Evolutionary conservation across 2,888 invertebrate species (phyloP), one percentile per base, ranked within the genome.

Genomic region (Adelognathus sp.): DNA sequence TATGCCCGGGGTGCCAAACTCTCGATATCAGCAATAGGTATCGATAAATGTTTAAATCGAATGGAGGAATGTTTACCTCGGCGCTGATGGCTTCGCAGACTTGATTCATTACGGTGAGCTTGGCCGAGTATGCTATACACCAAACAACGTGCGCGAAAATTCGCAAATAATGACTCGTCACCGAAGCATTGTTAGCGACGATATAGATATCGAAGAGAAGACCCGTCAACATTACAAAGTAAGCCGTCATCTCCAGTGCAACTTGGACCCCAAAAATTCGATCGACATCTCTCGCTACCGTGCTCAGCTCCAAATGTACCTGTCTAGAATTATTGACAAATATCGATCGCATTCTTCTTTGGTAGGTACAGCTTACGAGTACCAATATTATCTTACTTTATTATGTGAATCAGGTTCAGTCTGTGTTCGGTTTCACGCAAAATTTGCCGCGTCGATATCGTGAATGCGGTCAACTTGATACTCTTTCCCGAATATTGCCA

Each of bases 231-330:
- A 66, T 6, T 6, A 69, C 52, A 44, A 81, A 74, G 18, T 27
- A 58, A 18, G 64, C 71, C 6, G 66, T 71, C 60, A 75, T 64
- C 41, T 60, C 44, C 46, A 81, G 33, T 11, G 71, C 21, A 11
- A 82, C 44, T 18, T 61, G 74, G 3, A 58, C 33, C 14, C 78
- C 52, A 9, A 21, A 69, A 11, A 50, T 11, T 18, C 24, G 1
- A 21, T 71, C 61, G 1, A 80, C n/a, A 24, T 56, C 44, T 3
- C 31, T 41, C 6, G 76, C 56, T 7, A 66, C 66, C 2, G 14
- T 1, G 24, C 70, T 71, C 18, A 81, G 44, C 1, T 80, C 67
- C 24, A 79, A 63, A 46, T 82, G 82, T 0, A 61, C 29, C 18
- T 79, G 79, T 29, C 82, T 81, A 58, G 14, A n/a, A 61, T n/a